Evolutionary conservation across 2,888 invertebrate genomes (phyloP).

Genomic region (Meta bourneti): DNA sequence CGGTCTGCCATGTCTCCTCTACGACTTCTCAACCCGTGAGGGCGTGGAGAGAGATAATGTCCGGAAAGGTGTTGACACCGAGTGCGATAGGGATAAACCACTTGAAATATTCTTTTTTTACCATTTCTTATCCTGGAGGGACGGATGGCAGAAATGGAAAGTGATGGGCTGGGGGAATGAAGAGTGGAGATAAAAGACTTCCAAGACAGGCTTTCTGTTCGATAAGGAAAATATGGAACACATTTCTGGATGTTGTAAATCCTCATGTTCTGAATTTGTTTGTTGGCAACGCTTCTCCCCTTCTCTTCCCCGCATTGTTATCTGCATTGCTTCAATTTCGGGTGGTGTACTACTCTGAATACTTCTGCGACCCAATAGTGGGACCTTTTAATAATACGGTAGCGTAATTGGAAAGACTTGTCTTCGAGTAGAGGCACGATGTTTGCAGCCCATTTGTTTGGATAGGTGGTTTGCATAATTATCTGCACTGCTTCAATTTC

Average conservation of each 20-base stretch:
- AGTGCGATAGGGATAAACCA: constrained; percentile 69
- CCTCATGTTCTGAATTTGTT: constrained; percentile 21
- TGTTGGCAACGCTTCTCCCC: background rate
- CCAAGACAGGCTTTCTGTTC: background rate
- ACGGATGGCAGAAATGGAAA: constrained; percentile 38
- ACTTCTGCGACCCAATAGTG: too few species aligned
- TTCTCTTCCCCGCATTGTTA: background rate
- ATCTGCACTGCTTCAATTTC: too few species aligned
- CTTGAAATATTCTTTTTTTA: constrained; percentile 63
- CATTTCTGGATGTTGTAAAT: constrained; percentile 9
- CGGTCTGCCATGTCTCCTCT: background rate
- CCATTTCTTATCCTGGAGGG: constrained; percentile 53
- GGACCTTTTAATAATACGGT: too few species aligned
- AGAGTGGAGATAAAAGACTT: constrained; percentile 15
- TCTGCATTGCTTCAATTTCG: background rate
- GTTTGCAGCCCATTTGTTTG: too few species aligned
- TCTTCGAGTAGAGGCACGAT: too few species aligned
- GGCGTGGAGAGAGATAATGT: constrained; percentile 35
- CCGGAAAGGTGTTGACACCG: constrained; percentile 62
- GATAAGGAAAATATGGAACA: constrained; percentile 52
- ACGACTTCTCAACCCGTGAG: background rate
- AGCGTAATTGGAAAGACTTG: too few species aligned
- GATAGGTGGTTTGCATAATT: too few species aligned
- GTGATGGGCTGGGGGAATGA: constrained; percentile 17
- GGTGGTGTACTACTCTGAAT: too few species aligned